These are phyloP conservation scores for Linyphia triangularis DNA, from an alignment of 2,888 invertebrate species.

Conservation along the genomic window DNA sequence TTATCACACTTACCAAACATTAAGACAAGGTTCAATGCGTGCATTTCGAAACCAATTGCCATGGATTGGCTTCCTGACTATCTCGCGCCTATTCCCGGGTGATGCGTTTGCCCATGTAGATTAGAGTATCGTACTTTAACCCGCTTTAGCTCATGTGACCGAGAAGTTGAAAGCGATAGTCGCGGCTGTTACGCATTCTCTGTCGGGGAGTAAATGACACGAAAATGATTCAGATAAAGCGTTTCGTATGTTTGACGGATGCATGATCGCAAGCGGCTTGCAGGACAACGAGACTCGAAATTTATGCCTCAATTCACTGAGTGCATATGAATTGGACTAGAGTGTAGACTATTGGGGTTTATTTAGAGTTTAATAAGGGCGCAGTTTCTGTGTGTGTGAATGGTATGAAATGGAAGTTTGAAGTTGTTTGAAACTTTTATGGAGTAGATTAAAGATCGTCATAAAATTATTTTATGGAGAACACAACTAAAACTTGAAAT, in stretches of 20 bases:
- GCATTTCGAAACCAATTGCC: not conserved
- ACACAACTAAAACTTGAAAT: too few species aligned
- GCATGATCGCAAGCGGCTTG: not conserved
- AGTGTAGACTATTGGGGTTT: not conserved
- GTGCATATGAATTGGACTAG: not conserved
- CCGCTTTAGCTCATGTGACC: not conserved
- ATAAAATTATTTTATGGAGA: too few species aligned
- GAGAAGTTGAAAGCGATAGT: slow-evolving; percentile 8
- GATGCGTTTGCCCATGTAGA: slow-evolving; percentile 21
- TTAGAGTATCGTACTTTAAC: not conserved
- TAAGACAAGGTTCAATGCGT: not conserved
- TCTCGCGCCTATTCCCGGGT: not conserved
- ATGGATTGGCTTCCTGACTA: not conserved
- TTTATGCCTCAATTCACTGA: not conserved
- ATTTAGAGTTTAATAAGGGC: too few species aligned
- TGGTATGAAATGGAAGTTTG: too few species aligned
- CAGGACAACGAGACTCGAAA: not conserved
- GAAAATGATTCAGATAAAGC: slow-evolving; percentile 41
- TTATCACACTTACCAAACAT: not conserved
- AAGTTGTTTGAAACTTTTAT: too few species aligned
- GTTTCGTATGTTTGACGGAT: not conserved
- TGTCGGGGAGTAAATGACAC: slow-evolving; percentile 32
- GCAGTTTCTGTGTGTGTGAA: too few species aligned
- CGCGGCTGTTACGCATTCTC: slow-evolving; percentile 2
- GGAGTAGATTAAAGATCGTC: too few species aligned